Conservation (phyloP, 2,888 invertebrate genomes). For the Kryphioiulus occultus region DNA sequence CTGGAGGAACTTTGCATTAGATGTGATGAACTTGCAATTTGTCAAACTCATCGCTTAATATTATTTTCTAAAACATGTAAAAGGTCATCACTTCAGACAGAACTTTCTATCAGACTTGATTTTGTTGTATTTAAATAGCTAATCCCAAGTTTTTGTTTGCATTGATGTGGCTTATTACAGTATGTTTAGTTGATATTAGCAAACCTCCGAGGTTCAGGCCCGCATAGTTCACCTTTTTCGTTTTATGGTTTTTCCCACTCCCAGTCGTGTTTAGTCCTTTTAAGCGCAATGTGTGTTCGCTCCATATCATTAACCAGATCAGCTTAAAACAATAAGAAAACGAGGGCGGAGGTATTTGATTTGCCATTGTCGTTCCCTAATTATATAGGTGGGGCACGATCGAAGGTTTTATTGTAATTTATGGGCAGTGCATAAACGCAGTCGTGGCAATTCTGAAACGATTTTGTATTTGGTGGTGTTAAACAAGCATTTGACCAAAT, state of each 20-base stretch:
- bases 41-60: too few relatives aligned
- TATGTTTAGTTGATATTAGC: too few relatives aligned
- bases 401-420: background rate
- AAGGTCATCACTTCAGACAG: too few relatives aligned
- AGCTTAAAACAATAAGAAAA: background rate
- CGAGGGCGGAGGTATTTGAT: background rate
- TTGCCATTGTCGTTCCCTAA: slow-evolving; percentile 5
- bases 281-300: background rate
- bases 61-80: too few relatives aligned
- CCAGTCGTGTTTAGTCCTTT: background rate
- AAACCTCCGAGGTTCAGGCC: too few relatives aligned
- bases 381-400: background rate
- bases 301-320: slow-evolving; percentile 5
- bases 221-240: too few relatives aligned
- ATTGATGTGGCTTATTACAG: too few relatives aligned
- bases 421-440: background rate
- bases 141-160: too few relatives aligned
- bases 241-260: background rate
- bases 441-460: background rate
- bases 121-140: too few relatives aligned
- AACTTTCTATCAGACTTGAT: too few relatives aligned
- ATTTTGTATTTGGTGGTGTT: background rate
- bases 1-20: too few relatives aligned
- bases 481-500: background rate
- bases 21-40: too few relatives aligned